phyloP scores from a whole-genome alignment of 1,140 invertebrate genomes.

The Arctopsyche grandis region DNA sequence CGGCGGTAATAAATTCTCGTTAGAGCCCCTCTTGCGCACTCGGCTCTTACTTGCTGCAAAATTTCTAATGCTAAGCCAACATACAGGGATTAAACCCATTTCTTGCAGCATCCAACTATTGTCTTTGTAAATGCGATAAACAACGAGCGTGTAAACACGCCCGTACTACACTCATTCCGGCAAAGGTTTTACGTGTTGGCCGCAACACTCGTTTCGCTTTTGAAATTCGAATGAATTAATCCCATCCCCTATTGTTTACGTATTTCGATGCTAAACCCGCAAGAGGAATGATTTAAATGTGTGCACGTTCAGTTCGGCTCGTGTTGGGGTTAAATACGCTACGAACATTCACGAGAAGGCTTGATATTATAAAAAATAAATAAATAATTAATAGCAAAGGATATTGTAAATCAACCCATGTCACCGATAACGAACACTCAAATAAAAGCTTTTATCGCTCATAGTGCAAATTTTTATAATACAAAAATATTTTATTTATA shows the following conservation, averaged over 20 bases:
- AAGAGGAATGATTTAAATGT: no score
- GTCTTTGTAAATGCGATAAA: conserved; percentile 36
- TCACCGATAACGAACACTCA: background rate
- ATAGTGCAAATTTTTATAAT: no score
- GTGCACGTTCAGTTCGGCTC: no score
- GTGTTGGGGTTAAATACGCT: no score
- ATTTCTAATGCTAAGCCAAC: conserved; percentile 52
- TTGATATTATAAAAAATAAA: no score
- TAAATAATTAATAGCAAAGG: background rate
- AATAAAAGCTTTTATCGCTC: no score
- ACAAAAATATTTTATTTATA: no score
- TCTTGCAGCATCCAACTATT: conserved; percentile 45
- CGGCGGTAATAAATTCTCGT: conserved; percentile 49
- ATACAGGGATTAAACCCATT: conserved; percentile 49
- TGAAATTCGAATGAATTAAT: conserved; percentile 5
- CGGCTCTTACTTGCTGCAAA: conserved; percentile 41
- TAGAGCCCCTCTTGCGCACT: conserved; percentile 43
- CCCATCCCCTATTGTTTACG: background rate
- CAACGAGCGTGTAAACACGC: conserved; percentile 35
- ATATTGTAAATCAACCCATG: conserved; percentile 1
- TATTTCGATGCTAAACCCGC: background rate
- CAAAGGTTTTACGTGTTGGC: conserved; percentile 7
- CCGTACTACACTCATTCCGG: conserved; percentile 27
- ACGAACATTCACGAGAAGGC: no score
- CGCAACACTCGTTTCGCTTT: background rate